Evolutionary conservation across 2,113 vertebrate species (phyloP), one percentile per base, ranked within the genome.

Genomic region (Cyanoramphus novaezelandiae): DNA sequence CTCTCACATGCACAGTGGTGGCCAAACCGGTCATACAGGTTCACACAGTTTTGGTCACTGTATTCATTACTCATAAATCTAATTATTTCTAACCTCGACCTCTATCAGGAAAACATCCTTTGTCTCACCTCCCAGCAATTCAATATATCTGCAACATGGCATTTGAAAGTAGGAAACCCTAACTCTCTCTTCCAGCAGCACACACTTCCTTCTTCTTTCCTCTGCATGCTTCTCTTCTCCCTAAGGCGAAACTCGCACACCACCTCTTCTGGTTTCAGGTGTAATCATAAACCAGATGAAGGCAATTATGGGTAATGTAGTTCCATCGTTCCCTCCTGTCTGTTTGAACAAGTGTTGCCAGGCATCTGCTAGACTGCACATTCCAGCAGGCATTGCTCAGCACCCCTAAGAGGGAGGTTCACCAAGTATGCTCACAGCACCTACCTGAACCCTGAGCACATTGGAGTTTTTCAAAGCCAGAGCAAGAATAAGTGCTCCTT

Each of bases 241-340:
- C 88, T 78, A 33, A 80, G 96, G 95, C 31, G 88, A 98, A 98
- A 98, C 97, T 97, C 68, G 25, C 57, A 65, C 77, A 69, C 80
- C 71, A 74, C 86, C 77, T 85, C 65, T 76, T 41, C 67, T 78
- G 88, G 98, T 98, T 98, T 98, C 97, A 96, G 97, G 96, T 97
- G 78, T 94, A 94, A 88, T 84, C 82, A 47, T 63, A 84, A 88
- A 49, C 87, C 53, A 80, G 77, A 31, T 75, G 47, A 65, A 70
- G 68, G 90, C 77, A 72, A 90, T 96, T 96, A 69, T 98, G 98
- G 98, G 98, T 96, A 96, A 94, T 94, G 98, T 97, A 98, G 98
- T 98, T 92, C 88, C 79, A 5, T 25, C 9, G 5, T 43, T 79
- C 67, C 44, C 27, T 72, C 76, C 63, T 15, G 47, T 31, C 82